Evolutionary conservation across 2,113 vertebrate species (phyloP).

Genomic region (Salvelinus alpinus): DNA sequence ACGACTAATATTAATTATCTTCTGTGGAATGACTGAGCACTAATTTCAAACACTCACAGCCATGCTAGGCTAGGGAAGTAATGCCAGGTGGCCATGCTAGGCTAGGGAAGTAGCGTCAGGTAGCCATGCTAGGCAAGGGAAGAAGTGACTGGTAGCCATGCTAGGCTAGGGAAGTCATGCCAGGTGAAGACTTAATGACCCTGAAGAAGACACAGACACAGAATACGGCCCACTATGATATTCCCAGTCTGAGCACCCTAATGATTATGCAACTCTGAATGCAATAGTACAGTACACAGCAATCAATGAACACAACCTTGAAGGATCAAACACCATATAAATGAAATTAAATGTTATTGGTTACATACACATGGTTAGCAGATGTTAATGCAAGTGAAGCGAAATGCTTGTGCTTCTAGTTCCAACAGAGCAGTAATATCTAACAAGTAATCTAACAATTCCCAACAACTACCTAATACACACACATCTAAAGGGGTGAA

Average conservation of each 20-base stretch:
- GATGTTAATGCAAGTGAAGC: no score
- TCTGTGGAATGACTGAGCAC: neutral
- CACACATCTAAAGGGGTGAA: no score
- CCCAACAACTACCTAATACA: no score
- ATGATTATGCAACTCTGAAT: neutral
- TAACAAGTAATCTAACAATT: no score
- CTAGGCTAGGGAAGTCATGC: conserved; percentile 1
- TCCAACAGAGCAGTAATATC: no score
- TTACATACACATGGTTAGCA: no score
- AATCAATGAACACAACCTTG: neutral
- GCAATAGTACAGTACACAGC: neutral
- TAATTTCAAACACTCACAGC: neutral
- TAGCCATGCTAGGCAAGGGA: neutral
- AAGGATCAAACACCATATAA: neutral
- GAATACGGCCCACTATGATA: neutral
- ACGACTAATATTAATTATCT: neutral
- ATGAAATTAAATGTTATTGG: no score
- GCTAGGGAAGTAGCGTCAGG: neutral
- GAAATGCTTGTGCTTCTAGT: no score
- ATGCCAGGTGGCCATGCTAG: neutral
- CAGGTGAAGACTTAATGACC: neutral
- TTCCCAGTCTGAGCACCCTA: neutral
- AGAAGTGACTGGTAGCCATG: neutral
- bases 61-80: neutral
- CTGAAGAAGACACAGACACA: neutral